Evolutionary conservation across 2,113 vertebrate species (phyloP).

Genomic region (Ornithorhynchus anatinus): DNA sequence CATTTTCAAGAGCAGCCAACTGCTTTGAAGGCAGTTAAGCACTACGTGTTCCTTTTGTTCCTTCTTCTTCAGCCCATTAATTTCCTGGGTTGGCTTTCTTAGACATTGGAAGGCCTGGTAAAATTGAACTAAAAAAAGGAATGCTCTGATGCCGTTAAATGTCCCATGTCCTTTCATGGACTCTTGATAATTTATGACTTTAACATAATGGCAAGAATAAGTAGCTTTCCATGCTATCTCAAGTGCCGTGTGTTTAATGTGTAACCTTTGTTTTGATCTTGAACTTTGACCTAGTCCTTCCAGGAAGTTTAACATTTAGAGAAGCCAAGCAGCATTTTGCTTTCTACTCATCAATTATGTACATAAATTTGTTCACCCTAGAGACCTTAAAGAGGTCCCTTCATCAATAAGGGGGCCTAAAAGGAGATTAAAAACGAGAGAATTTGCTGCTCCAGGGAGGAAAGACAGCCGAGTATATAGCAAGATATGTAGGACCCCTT

Average conservation of each 20-base stretch:
- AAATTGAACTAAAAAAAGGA: constrained; percentile 78
- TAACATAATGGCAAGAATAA: background rate
- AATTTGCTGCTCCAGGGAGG: background rate
- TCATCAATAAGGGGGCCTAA: too few species aligned
- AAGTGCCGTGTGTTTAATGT: background rate
- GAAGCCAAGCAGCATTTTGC: background rate
- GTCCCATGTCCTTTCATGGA: constrained; percentile 61
- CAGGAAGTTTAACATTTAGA: constrained; percentile 51
- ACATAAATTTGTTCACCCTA: background rate
- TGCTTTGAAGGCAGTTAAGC: constrained; percentile 53
- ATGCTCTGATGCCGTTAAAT: constrained; percentile 71
- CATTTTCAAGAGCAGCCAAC: constrained; percentile 21
- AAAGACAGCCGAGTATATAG: background rate
- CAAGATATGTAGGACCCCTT: background rate
- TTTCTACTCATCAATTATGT: background rate
- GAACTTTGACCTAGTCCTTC: constrained; percentile 12
- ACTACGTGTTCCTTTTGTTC: constrained; percentile 69
- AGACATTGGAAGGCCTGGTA: constrained; percentile 55
- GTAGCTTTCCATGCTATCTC: constrained; percentile 23
- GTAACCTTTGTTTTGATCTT: constrained; percentile 38
- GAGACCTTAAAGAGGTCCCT: background rate
- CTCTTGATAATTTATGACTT: background rate
- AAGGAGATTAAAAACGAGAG: background rate
- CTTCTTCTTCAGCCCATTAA: constrained; percentile 60
- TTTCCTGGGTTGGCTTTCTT: constrained; percentile 53